phyloP scores from a whole-genome alignment of 1,140 invertebrate species.

The Atopsyche davidsoni region DNA sequence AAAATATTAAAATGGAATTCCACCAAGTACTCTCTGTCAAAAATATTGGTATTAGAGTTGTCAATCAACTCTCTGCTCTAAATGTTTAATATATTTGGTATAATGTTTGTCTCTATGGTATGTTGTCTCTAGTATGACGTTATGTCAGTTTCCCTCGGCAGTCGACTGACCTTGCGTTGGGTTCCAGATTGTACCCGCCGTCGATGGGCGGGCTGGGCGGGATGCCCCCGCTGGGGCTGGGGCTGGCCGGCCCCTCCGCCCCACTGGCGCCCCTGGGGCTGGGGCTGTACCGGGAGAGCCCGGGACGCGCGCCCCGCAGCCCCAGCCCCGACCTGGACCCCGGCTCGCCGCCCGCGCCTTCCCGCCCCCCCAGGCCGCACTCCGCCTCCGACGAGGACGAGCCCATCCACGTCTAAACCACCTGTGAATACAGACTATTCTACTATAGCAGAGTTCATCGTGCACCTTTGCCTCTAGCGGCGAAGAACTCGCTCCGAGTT shows the following conservation, averaged over 20 bases:
- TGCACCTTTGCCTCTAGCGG: too few relatives aligned
- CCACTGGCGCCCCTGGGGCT: slow-evolving; percentile 42
- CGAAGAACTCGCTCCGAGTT: too few relatives aligned
- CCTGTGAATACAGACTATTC: neutral
- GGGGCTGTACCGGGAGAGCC: slow-evolving; percentile 33
- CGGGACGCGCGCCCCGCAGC: slow-evolving; percentile 16
- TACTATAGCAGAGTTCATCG: too few relatives aligned
- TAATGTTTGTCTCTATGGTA: too few relatives aligned
- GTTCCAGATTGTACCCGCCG: slow-evolving; percentile 50
- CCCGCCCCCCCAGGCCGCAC: slow-evolving; percentile 35
- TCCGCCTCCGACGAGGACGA: slow-evolving; percentile 53
- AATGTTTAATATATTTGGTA: too few relatives aligned
- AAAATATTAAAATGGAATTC: too few relatives aligned
- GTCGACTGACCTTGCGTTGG: too few relatives aligned
- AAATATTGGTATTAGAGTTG: too few relatives aligned
- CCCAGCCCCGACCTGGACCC: slow-evolving; percentile 35
- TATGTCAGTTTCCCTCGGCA: too few relatives aligned
- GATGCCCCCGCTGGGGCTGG: slow-evolving; percentile 39
- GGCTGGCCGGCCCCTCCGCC: slow-evolving; percentile 58
- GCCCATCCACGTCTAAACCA: slow-evolving; percentile 27
- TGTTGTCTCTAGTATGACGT: too few relatives aligned
- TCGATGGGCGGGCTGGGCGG: slow-evolving; percentile 49
- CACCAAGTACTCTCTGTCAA: too few relatives aligned
- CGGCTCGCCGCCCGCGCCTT: slow-evolving; percentile 33
- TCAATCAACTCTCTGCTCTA: too few relatives aligned